Percentiles rank a stretch among this genome's conserved stretches.
Evolutionary conservation across 1,140 invertebrate genomes (phyloP).

Genomic region (Penaeus vannamei): DNA sequence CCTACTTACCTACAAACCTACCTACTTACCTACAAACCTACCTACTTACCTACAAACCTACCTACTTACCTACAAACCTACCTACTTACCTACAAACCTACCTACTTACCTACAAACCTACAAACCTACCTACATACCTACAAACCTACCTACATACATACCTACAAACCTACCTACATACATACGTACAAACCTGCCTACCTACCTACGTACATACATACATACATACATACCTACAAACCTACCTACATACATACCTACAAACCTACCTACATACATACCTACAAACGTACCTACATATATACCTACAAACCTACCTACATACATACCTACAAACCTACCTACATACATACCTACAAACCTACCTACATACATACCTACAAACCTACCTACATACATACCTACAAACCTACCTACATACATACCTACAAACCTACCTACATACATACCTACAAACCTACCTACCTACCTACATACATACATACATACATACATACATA

Average conservation of each 20-base stretch:
- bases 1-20: too few relatives aligned
- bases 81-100: too few relatives aligned
- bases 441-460: too few relatives aligned
- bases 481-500: not conserved
- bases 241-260: not conserved
- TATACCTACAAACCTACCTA: not conserved
- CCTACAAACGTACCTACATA: not conserved
- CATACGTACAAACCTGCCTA: not conserved
- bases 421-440: too few relatives aligned
- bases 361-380: too few relatives aligned
- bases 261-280: not conserved
- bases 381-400: too few relatives aligned
- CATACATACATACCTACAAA: not conserved
- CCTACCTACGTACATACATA: not conserved
- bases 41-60: too few relatives aligned
- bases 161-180: not conserved
- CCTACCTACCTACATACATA: not conserved
- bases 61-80: too few relatives aligned
- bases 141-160: not conserved
- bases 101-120: too few relatives aligned
- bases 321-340: constrained; percentile 10
- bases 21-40: too few relatives aligned
- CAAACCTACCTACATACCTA: too few relatives aligned
- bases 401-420: too few relatives aligned
- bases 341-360: not conserved